phyloP scores from a whole-genome alignment of 2,797 vertebrate genomes.

The Acipenser transmontanus region DNA sequence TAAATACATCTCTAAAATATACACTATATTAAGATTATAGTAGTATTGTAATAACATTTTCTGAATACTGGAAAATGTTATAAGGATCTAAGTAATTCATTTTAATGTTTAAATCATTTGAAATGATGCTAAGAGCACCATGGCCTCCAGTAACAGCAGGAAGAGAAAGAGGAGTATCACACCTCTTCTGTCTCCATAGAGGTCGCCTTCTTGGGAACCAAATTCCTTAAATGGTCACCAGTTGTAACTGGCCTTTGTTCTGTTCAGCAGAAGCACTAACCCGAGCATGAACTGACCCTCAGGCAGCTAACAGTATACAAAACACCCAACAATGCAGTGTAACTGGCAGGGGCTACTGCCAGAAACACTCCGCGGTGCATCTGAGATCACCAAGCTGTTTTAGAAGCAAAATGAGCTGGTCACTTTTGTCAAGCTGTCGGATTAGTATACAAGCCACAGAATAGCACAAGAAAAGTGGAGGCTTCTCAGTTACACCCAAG shows the following conservation, averaged over 20 bases:
- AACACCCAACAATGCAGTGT: constrained; percentile 13
- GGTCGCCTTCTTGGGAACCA: neutral
- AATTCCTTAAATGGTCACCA: constrained; percentile 9
- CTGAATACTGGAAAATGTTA: too few relatives aligned
- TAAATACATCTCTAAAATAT: too few relatives aligned
- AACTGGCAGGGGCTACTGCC: neutral
- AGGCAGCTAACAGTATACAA: constrained; percentile 15
- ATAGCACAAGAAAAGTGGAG: constrained; percentile 15
- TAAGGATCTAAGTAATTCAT: too few relatives aligned
- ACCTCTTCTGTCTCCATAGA: too few relatives aligned
- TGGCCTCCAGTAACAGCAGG: too few relatives aligned
- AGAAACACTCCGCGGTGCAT: constrained; percentile 7
- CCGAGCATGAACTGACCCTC: neutral
- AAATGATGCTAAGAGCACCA: too few relatives aligned
- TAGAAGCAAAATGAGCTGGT: constrained; percentile 11
- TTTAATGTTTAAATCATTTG: too few relatives aligned
- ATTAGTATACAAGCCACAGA: constrained; percentile 7
- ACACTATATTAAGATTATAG: too few relatives aligned
- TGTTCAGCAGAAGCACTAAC: neutral
- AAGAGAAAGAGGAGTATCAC: too few relatives aligned
- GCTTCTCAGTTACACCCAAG: constrained; percentile 18
- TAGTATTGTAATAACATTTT: too few relatives aligned
- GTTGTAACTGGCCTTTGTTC: neutral
- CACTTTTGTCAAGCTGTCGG: constrained; percentile 15
- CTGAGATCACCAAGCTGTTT: constrained; percentile 14